Conservation (phyloP, 1,140 invertebrate genomes). For the Sinella curviseta region DNA sequence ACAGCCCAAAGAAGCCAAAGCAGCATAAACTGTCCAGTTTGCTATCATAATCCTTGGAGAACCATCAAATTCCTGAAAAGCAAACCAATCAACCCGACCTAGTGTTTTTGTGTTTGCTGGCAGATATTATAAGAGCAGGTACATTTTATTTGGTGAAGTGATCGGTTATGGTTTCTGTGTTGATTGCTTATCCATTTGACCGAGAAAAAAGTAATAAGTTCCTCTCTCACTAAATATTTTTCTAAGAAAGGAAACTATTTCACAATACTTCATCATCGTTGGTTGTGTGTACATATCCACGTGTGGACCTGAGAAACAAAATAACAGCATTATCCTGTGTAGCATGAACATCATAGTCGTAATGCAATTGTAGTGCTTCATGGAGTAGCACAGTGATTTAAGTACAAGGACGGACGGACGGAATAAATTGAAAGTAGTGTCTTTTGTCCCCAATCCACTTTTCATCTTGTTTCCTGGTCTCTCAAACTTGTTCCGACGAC, state of each 20-base stretch:
- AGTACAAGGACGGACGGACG: too few relatives aligned
- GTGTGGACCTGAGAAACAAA: too few relatives aligned
- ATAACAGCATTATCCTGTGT: too few relatives aligned
- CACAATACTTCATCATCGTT: background rate
- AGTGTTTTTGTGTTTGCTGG: too few relatives aligned
- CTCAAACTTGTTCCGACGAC: too few relatives aligned
- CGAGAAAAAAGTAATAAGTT: background rate
- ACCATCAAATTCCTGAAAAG: background rate
- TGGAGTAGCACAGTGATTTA: too few relatives aligned
- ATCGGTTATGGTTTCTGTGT: background rate
- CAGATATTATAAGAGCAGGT: too few relatives aligned
- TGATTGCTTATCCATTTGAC: background rate
- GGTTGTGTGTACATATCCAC: background rate
- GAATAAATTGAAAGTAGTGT: too few relatives aligned
- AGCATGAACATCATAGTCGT: too few relatives aligned
- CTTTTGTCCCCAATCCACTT: too few relatives aligned
- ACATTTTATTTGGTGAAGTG: background rate
- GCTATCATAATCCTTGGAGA: background rate
- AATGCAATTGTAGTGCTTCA: too few relatives aligned
- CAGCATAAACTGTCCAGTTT: background rate
- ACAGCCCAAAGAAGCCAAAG: background rate
- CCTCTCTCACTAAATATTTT: background rate
- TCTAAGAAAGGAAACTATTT: background rate
- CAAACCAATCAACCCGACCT: background rate
- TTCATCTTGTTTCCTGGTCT: too few relatives aligned